These are phyloP conservation scores for Cardiocondyla obscurior DNA, from an alignment of 1,140 invertebrate genomes.

Conservation along the genomic window DNA sequence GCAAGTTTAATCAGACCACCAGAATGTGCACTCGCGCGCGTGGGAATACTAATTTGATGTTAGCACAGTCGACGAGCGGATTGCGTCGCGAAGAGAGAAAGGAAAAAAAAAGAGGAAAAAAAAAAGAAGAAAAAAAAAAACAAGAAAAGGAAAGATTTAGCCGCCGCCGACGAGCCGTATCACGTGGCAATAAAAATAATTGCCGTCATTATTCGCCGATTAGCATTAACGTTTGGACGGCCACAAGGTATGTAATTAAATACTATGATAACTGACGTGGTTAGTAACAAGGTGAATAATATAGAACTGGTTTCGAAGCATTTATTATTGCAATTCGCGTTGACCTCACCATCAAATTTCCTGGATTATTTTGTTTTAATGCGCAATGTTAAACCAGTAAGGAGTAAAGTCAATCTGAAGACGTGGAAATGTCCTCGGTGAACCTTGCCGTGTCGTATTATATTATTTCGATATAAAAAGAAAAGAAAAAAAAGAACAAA, in stretches of 20 bases:
- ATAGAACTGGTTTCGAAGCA: conserved; percentile 13
- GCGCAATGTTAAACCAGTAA: not conserved
- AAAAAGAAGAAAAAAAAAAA: not conserved
- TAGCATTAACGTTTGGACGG: conserved; percentile 13
- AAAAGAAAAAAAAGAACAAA: not conserved
- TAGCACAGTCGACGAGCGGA: not conserved
- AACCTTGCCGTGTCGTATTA: not conserved
- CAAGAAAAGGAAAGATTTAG: not conserved
- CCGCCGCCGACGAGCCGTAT: not conserved
- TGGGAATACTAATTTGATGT: conserved; percentile 46
- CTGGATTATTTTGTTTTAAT: not conserved
- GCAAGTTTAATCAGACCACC: conserved; percentile 43
- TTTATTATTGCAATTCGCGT: not conserved
- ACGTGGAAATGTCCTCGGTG: not conserved
- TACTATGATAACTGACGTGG: conserved; percentile 11
- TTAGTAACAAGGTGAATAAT: conserved; percentile 31
- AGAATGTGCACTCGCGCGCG: conserved; percentile 9
- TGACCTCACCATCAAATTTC: not conserved
- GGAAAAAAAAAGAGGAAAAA: not conserved
- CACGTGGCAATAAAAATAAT: conserved; percentile 43
- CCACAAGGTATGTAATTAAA: conserved; percentile 29
- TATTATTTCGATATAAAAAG: not conserved
- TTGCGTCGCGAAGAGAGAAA: not conserved
- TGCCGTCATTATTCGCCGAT: conserved; percentile 34
- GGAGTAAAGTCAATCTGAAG: not conserved